Evolutionary conservation across 2,888 invertebrate species (phyloP).

Genomic region (Steinernema hermaphroditum): DNA sequence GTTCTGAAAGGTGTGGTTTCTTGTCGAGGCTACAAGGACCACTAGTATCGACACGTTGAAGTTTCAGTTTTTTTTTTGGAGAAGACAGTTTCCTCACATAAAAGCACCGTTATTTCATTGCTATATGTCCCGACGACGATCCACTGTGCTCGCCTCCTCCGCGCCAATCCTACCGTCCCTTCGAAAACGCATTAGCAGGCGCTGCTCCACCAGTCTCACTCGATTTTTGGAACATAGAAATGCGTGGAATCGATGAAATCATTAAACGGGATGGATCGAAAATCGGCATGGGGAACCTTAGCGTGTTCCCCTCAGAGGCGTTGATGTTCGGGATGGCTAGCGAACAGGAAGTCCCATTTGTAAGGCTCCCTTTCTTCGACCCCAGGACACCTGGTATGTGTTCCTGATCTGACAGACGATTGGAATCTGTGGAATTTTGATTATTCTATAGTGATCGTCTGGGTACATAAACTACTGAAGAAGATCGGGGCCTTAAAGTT

Average conservation of each 20-base stretch:
- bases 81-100: too few species aligned
- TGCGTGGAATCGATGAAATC: slow-evolving; percentile 22
- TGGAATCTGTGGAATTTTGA: too few species aligned
- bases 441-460: too few species aligned
- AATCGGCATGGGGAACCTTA: not conserved
- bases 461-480: too few species aligned
- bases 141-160: not conserved
- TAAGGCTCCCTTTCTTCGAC: too few species aligned
- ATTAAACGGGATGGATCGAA: slow-evolving; percentile 15
- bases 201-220: not conserved
- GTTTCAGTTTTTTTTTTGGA: too few species aligned
- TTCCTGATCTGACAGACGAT: too few species aligned
- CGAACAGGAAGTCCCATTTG: slow-evolving; percentile 27
- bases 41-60: too few species aligned
- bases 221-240: slow-evolving; percentile 16
- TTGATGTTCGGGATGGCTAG: slow-evolving; percentile 18
- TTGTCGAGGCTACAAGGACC: too few species aligned
- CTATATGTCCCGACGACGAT: not conserved
- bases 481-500: too few species aligned
- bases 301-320: not conserved
- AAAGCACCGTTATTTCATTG: not conserved
- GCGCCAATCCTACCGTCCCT: slow-evolving; percentile 21
- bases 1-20: too few species aligned
- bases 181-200: not conserved
- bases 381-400: too few species aligned